Evolutionary conservation across 2,113 vertebrate species (phyloP).

Genomic region (Bettongia penicillata): DNA sequence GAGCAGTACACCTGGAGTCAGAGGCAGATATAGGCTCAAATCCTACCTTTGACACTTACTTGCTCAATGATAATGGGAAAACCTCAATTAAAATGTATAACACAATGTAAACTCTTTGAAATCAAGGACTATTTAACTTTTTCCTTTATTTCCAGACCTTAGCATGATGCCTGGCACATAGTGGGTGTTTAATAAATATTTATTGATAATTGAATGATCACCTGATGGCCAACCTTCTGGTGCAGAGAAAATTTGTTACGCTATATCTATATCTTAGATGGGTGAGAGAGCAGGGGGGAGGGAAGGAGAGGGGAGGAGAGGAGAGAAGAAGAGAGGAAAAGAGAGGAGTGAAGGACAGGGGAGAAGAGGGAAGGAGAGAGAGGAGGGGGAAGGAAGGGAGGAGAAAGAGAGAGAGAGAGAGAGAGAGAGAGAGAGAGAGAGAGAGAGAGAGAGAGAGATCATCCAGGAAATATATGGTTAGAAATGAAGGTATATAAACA

Average conservation of each 20-base stretch:
- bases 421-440: rapidly evolving
- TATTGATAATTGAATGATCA: neutral
- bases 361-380: neutral
- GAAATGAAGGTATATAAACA: neutral
- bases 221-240: neutral
- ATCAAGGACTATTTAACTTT: neutral
- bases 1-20: neutral
- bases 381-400: neutral
- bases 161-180: neutral
- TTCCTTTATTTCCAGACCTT: neutral
- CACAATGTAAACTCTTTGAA: neutral
- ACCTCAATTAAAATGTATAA: no score
- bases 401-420: neutral
- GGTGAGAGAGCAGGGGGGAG: neutral
- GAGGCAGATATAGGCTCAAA: neutral
- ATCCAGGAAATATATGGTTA: neutral
- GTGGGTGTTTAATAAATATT: neutral
- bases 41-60: neutral
- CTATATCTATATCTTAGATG: neutral
- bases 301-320: no score
- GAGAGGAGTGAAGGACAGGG: neutral
- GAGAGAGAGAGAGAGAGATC: neutral
- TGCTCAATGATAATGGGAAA: neutral
- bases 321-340: neutral
- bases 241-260: neutral